Evolutionary conservation across 2,797 vertebrate species (phyloP).

Genomic region (Acridotheres tristis): DNA sequence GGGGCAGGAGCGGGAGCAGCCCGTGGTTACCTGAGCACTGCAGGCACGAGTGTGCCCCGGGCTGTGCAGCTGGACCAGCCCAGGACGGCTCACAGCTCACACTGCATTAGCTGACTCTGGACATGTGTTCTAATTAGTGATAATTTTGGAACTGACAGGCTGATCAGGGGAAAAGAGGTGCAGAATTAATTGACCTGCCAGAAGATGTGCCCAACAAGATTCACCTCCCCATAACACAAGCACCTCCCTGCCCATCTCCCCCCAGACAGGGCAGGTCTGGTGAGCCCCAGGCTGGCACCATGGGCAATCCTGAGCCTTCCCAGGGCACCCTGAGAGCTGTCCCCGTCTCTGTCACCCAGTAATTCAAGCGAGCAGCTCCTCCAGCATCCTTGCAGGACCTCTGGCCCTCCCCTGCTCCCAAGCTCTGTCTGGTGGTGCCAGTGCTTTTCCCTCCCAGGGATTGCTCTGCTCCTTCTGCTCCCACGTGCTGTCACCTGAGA

Average conservation of each 20-base stretch:
- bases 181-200: not conserved
- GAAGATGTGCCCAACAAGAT: not conserved
- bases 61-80: accelerated
- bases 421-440: constrained; percentile 19
- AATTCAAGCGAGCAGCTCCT: not conserved
- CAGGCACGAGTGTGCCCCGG: accelerated
- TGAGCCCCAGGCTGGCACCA: accelerated
- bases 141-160: not conserved
- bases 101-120: not conserved
- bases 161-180: not conserved
- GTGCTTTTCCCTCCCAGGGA: not conserved
- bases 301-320: constrained; percentile 64
- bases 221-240: accelerated
- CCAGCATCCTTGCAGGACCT: not conserved
- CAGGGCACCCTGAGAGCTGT: constrained; percentile 76
- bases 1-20: not conserved
- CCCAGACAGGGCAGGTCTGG: not conserved
- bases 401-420: not conserved
- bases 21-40: accelerated
- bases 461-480: constrained; percentile 65
- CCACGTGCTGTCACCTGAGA: constrained; percentile 68
- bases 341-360: not conserved
- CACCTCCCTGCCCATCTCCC: too few species aligned
- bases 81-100: accelerated
- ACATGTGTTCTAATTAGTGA: not conserved